Percentiles rank a stretch among this genome's conserved stretches.
phyloP scores from a whole-genome alignment of 23 tunicate species.

The Styela plicata region DNA sequence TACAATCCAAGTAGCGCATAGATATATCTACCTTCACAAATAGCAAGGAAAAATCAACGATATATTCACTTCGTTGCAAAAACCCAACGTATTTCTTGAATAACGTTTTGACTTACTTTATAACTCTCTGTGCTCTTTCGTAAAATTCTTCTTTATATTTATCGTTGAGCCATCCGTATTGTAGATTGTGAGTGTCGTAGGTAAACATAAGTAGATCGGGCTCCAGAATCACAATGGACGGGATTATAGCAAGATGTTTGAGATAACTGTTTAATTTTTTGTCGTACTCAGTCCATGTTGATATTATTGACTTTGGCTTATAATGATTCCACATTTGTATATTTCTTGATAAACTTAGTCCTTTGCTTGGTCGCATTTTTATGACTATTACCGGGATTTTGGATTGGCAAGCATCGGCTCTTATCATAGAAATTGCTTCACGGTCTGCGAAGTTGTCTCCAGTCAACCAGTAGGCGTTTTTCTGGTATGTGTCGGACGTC shows the following conservation, averaged over 20 bases:
- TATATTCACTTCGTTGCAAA: too few relatives aligned
- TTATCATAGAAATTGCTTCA: slow-evolving; percentile 34
- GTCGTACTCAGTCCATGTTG: slow-evolving; percentile 78
- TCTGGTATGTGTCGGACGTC: slow-evolving; percentile 20
- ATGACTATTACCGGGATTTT: slow-evolving; percentile 71
- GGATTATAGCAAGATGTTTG: slow-evolving; percentile 39
- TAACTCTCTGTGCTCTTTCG: slow-evolving; percentile 50
- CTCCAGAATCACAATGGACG: slow-evolving; percentile 76
- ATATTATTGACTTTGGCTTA: slow-evolving; percentile 49
- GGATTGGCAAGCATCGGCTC: slow-evolving; percentile 54
- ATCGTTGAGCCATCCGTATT: slow-evolving; percentile 64
- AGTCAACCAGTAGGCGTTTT: slow-evolving; percentile 76
- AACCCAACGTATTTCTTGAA: too few relatives aligned
- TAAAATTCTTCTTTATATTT: slow-evolving; percentile 74
- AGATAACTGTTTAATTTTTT: slow-evolving; percentile 35
- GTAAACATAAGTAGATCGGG: slow-evolving; percentile 75
- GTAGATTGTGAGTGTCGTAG: slow-evolving; percentile 54
- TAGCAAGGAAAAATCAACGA: too few relatives aligned
- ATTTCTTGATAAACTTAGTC: slow-evolving; percentile 33
- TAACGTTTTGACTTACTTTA: slow-evolving; percentile 44
- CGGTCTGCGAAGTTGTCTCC: slow-evolving; percentile 55
- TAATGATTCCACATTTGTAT: slow-evolving; percentile 58
- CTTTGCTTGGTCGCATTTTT: slow-evolving; percentile 71
- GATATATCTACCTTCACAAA: too few relatives aligned
- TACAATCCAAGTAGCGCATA: too few relatives aligned